phyloP scores from a whole-genome alignment of 2,888 invertebrate genomes.

The Meloe dianella region DNA sequence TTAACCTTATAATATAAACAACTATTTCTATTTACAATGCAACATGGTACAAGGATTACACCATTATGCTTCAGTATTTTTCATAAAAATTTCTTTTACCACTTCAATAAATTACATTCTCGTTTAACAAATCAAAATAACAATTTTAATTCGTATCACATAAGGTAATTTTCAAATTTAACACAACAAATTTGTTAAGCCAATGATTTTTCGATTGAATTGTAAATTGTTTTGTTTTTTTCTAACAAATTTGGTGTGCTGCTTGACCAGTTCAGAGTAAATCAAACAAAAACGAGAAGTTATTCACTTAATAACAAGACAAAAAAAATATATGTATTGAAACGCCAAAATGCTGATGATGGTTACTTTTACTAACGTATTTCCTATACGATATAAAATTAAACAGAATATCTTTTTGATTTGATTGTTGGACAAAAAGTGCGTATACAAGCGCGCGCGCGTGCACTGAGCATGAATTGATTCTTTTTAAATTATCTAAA shows the following conservation, averaged over 20 bases:
- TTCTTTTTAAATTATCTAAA: conserved; percentile 59
- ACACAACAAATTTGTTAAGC: conserved; percentile 39
- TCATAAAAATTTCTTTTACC: conserved; percentile 45
- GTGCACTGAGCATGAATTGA: conserved; percentile 50
- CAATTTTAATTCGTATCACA: conserved; percentile 53
- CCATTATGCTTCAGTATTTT: conserved; percentile 47
- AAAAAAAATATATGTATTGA: not conserved
- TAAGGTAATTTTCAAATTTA: conserved; percentile 36
- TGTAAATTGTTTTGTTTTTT: too few relatives aligned
- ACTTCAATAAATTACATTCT: conserved; percentile 47
- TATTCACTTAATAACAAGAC: not conserved
- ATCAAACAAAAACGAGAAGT: not conserved
- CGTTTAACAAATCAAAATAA: conserved; percentile 49
- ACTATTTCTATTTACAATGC: conserved; percentile 61
- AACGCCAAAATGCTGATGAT: conserved; percentile 1
- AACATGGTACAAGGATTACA: conserved; percentile 58
- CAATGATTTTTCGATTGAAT: too few relatives aligned
- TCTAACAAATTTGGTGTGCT: conserved; percentile 3
- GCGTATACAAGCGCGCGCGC: conserved; percentile 51
- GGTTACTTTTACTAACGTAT: too few relatives aligned
- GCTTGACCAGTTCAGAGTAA: not conserved
- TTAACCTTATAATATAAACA: conserved; percentile 58
- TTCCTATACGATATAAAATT: conserved; percentile 10
- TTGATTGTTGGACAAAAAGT: conserved; percentile 41
- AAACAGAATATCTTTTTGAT: conserved; percentile 29